These are phyloP conservation scores for Zosterops pallidus DNA, from an alignment of 2,113 vertebrate species.

Conservation along the genomic window DNA sequence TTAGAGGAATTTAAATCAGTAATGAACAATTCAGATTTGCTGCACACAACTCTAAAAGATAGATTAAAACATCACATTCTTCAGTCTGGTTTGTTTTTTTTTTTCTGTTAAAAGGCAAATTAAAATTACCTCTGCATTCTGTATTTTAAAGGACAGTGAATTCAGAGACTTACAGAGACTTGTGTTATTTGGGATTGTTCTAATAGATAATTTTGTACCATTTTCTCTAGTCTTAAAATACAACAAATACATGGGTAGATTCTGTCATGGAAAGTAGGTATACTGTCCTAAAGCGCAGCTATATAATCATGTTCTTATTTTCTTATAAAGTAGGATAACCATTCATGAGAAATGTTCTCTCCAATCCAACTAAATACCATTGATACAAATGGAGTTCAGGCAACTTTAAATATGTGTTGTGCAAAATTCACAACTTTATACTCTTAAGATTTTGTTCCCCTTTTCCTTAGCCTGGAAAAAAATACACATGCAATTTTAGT, in stretches of 20 bases:
- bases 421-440: constrained; percentile 23
- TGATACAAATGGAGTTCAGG: background rate
- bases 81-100: background rate
- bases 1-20: constrained; percentile 39
- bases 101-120: background rate
- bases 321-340: background rate
- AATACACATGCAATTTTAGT: constrained; percentile 66
- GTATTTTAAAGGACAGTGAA: background rate
- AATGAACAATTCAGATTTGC: constrained; percentile 27
- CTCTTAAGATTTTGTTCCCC: constrained; percentile 29
- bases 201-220: background rate
- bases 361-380: background rate
- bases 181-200: background rate
- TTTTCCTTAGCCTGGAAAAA: constrained; percentile 25
- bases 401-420: background rate
- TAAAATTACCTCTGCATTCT: background rate
- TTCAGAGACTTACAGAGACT: background rate
- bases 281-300: background rate
- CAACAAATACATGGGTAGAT: background rate
- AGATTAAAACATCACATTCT: background rate
- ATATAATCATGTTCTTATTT: background rate
- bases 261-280: background rate
- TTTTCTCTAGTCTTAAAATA: background rate
- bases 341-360: constrained; percentile 21
- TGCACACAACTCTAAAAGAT: background rate